Evolutionary conservation across 2,888 invertebrate species (phyloP), one percentile per base, ranked within the genome.

Genomic region (Diloba caeruleocephala): DNA sequence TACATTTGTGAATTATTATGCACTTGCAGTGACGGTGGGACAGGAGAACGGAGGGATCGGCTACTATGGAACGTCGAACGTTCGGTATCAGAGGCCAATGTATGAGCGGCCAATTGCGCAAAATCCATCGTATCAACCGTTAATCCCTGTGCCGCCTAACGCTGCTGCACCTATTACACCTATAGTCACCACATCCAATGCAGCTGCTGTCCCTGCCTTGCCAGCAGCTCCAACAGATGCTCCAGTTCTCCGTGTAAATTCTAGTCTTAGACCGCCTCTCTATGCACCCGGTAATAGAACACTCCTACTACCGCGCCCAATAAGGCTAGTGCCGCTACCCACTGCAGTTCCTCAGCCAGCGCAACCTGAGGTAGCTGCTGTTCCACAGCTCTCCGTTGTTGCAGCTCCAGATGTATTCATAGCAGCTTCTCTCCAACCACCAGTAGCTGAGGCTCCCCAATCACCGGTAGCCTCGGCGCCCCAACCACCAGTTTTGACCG

Each of bases 51-150:
- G 41, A 15, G 60, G 51, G 7, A 39, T 71, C 5, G 23, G 44
- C 1, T 74, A 78, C 39, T 56, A 62, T 65, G 74, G 71, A 39
- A 43, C 55, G n/a, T 73, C 75, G 1, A 70, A 73, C 32, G 68
- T 76, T 4, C 69, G 71, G 23, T 52, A 38, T 10, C 77, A 74
- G 33, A 48, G 50, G 13, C 50, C 56, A n/a, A 13, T 15, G n/a
- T n/a, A n/a, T 6, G 41, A 29, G n/a, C 41, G 41, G 2, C 59
- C 59, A 9, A 10, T 19, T 14, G n/a, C n/a, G n/a, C n/a, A n/a
- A n/a, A n/a, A n/a, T n/a, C n/a, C n/a, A n/a, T n/a, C n/a, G n/a
- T n/a, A n/a, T n/a, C n/a, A n/a, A n/a, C n/a, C n/a, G n/a, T n/a
- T n/a, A n/a, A n/a, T n/a, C n/a, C n/a, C n/a, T n/a, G n/a, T n/a